These are phyloP conservation scores for Epinotia ramella DNA, from an alignment of 2,888 invertebrate genomes.

Conservation along the genomic window DNA sequence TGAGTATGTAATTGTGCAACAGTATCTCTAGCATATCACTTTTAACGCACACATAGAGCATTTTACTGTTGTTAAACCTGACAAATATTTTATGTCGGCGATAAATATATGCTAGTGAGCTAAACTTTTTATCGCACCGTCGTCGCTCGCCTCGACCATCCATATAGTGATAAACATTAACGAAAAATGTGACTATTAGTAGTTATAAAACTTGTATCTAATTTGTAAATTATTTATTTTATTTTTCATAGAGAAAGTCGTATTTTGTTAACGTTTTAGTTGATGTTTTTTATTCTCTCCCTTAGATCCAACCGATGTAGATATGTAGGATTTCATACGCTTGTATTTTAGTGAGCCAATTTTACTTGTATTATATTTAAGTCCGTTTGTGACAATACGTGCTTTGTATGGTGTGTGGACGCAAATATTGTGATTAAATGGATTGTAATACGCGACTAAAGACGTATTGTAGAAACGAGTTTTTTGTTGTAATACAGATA, in stretches of 20 bases:
- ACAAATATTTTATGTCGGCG: background rate
- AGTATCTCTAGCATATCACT: constrained; percentile 18
- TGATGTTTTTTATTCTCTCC: constrained; percentile 82
- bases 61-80: background rate
- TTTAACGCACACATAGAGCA: background rate
- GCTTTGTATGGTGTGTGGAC: constrained; percentile 68
- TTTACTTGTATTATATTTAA: constrained; percentile 78
- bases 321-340: constrained; percentile 83
- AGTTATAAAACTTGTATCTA: constrained; percentile 79
- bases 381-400: constrained; percentile 73
- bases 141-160: constrained; percentile 64
- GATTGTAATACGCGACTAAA: constrained; percentile 61
- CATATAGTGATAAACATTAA: constrained; percentile 76
- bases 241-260: constrained; percentile 85
- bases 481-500: background rate
- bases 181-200: constrained; percentile 79
- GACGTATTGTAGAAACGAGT: constrained; percentile 50
- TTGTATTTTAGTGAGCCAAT: constrained; percentile 84
- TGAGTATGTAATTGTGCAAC: constrained; percentile 19
- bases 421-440: constrained; percentile 74
- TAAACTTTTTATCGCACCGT: constrained; percentile 40
- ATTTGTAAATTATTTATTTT: constrained; percentile 84
- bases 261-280: constrained; percentile 86
- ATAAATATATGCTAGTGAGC: constrained; percentile 15
- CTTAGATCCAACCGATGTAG: constrained; percentile 82